A percentile compares a stretch with the other conserved stretches of the same genome.
phyloP scores from a whole-genome alignment of 2,113 vertebrate species.

The Calidris pugnax region DNA sequence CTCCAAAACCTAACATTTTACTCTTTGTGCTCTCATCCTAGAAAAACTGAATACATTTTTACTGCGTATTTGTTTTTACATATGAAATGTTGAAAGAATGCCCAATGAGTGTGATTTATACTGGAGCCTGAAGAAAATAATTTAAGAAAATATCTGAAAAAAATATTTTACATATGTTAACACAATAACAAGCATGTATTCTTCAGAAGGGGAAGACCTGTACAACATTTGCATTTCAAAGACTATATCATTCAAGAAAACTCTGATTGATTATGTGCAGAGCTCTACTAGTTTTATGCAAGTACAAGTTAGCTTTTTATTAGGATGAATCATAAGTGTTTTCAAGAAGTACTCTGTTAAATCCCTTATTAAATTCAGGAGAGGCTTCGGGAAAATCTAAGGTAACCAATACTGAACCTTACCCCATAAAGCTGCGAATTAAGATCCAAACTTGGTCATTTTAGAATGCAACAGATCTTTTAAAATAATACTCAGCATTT shows the following conservation, averaged over 20 bases:
- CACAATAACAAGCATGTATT: conserved; percentile 19
- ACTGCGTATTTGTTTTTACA: not conserved
- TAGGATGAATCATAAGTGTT: not conserved
- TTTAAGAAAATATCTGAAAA: conserved; percentile 1
- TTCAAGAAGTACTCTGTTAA: conserved; percentile 28
- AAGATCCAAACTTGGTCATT: conserved; percentile 26
- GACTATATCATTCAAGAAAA: not conserved
- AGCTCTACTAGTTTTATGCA: not conserved
- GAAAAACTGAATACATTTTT: not conserved
- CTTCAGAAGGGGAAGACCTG: not conserved
- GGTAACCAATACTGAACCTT: not conserved
- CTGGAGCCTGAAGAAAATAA: not conserved
- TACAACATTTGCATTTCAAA: conserved; percentile 54
- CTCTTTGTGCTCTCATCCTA: not conserved
- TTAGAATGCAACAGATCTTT: not conserved
- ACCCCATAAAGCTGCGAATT: not conserved
- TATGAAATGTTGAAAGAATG: not conserved
- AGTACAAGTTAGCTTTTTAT: not conserved
- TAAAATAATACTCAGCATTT: conserved; percentile 30
- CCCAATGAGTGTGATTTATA: not conserved
- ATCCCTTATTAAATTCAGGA: conserved; percentile 29
- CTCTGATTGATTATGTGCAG: not conserved
- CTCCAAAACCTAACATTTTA: not conserved
- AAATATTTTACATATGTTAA: conserved; percentile 29
- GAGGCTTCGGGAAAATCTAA: not conserved